Base-by-base conservation (phyloP, 2,888 invertebrate species). In the Apodemia duryi region DNA sequence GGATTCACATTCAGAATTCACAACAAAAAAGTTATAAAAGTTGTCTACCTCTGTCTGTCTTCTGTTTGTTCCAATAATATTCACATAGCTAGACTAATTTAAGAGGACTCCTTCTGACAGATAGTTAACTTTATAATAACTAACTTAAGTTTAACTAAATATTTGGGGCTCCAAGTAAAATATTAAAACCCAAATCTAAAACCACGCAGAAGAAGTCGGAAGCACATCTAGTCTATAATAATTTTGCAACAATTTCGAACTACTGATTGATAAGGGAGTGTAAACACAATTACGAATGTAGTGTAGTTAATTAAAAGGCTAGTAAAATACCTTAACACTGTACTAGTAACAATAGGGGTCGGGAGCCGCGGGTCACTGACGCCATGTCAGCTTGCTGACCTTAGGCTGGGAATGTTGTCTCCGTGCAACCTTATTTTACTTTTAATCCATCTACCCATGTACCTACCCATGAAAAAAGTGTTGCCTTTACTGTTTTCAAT, bases 321-420 rank as follows among this genome's bases (percentile, higher is more conserved):
- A 29, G 57, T 57, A 57, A 57, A 32, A 46, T 46, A 46, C 32
- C 29, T 9, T 32, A 29, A 29, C 82, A 82, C 86, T 85, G 86
- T 84, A 80, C 82, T 84, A 83, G 81, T 46, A 88, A 88, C 88
- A 89, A 88, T 88, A 81, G 83, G 80, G 88, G 88, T 88, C 89
- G 85, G 81, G 81, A 88, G 87, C 87, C 81, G 79, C 76, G 79
- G 88, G 86, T 88, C 81, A 78, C 76, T 79, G 88, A 86, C 43
- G 62, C 67, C 54, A 43, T 29, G 43, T 35, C 51, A 61, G n/a
- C 43, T 43, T 52, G 69, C 67, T 70, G 66, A 66, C 49, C 63
- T 60, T 62, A 54, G 21, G 9, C 54, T 54, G 54, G 54, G 54
- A 54, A 54, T 29, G 10, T 54, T 54, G 54, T 54, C 54, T 54